These are phyloP conservation scores for Ischnus inquisitorius DNA, from an alignment of 2,888 invertebrate genomes.

Conservation along the genomic window DNA sequence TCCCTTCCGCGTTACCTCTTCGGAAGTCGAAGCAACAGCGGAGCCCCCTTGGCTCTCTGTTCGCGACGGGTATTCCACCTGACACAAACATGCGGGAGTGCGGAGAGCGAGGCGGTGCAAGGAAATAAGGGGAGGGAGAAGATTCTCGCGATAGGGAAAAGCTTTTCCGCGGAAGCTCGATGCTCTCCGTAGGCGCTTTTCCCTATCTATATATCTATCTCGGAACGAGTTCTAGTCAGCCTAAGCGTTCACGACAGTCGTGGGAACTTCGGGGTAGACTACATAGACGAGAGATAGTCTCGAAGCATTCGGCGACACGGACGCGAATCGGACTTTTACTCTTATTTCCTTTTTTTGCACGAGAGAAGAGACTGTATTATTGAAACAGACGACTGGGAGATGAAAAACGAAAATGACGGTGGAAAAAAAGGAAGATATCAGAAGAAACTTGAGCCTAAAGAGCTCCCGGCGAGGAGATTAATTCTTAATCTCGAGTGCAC, in stretches of 20 bases:
- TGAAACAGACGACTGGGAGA: neutral
- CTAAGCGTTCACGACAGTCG: neutral
- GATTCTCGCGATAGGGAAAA: conserved; percentile 48
- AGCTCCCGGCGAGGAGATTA: neutral
- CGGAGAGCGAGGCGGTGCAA: conserved; percentile 1
- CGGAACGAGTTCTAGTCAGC: neutral
- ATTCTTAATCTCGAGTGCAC: conserved; percentile 20
- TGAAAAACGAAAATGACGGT: neutral
- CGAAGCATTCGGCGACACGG: neutral
- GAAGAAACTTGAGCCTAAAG: neutral
- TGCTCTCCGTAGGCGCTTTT: conserved; percentile 35
- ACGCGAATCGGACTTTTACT: conserved; percentile 3
- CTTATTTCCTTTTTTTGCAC: neutral
- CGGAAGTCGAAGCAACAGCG: conserved; percentile 63
- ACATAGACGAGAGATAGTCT: neutral
- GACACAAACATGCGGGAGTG: conserved; percentile 62
- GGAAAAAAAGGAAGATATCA: neutral
- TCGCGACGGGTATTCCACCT: conserved; percentile 69
- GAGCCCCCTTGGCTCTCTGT: conserved; percentile 63
- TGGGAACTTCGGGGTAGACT: neutral
- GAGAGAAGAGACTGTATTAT: neutral
- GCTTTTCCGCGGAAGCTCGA: conserved; percentile 28
- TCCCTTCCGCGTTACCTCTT: conserved; percentile 46
- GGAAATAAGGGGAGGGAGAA: conserved; percentile 10
- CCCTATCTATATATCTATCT: conserved; percentile 29